Conservation (phyloP, 2,888 invertebrate genomes). For the Rosalia funebris region DNA sequence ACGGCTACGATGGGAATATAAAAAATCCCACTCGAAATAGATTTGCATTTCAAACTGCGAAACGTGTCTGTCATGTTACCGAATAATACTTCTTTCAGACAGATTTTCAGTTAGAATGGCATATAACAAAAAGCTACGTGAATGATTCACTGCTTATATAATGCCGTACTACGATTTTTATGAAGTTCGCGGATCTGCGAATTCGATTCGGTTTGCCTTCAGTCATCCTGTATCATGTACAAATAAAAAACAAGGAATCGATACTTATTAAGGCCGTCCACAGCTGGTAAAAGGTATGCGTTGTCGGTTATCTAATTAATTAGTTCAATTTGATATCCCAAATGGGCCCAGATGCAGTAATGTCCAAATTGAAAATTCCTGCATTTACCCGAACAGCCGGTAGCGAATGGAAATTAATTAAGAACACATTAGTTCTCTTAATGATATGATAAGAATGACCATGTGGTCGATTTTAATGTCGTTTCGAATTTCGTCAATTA, state of each 20-base stretch:
- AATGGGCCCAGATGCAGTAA: not conserved
- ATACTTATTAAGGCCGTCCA: not conserved
- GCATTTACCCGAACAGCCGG: constrained; percentile 5
- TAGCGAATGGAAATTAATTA: constrained; percentile 14
- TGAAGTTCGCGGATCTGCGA: not conserved
- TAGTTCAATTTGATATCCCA: not conserved
- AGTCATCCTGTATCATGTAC: not conserved
- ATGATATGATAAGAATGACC: not conserved
- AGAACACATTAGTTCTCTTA: constrained; percentile 3
- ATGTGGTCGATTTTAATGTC: too few species aligned
- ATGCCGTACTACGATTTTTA: not conserved
- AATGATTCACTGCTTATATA: constrained; percentile 2
- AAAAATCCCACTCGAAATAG: not conserved
- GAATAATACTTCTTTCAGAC: not conserved
- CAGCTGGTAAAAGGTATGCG: not conserved
- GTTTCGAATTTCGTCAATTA: too few species aligned
- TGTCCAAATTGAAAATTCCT: constrained; percentile 9
- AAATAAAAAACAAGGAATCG: not conserved
- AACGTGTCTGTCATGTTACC: not conserved
- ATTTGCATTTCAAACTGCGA: not conserved
- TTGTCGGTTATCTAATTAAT: not conserved
- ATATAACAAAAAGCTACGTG: not conserved
- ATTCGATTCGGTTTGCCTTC: not conserved
- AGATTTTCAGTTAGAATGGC: not conserved
- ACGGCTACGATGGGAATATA: not conserved